Evolutionary conservation across 92 coral and sea anemone species (phyloP), one percentile per base, ranked within the genome.

Genomic region (Micromussa lordhowensis): DNA sequence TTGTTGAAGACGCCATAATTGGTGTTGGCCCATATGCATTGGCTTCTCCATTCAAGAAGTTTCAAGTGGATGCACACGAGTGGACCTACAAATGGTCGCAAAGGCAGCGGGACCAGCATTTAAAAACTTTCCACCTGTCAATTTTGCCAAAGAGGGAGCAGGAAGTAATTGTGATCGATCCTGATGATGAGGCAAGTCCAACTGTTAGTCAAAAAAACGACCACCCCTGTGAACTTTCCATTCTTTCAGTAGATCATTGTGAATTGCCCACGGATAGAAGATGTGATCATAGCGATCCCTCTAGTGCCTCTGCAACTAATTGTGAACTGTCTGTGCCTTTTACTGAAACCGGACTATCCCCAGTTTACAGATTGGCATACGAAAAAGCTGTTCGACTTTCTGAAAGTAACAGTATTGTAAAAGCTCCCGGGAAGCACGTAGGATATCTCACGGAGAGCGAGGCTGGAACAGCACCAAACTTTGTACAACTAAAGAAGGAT

Each of bases 1-100:
- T 29, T 53, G 53, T 90, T 18, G 92, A 89, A 78, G 88, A 89
- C 15, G 73, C 80, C 36, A 59, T 89, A 4, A 89, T 89, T 32
- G 92, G 85, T 32, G 70, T 58, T 8, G 92, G 92, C 21, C 85
- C 92, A 14, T 83, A 76, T 76, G 64, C 64, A 28, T 28, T 89
- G 12, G 92, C 77, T 21, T 32, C 78, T 1, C 16, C 51, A 63
- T 83, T n/a, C 57, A 10, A n/a, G 24, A 70, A 83, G 13, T 61
- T 89, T 58, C 26, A 51, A 10, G 82, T 88, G n/a, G 69, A 70
- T 48, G 34, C 55, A 16, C 82, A 53, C 79, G 68, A 22, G 24
- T 88, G 82, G 91, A 75, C 82, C 32, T 68, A 87, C 29, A 55
- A 81, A 19, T 57, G 53, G 85, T 57, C 49, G 16, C 6, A 81